Percentiles rank a stretch among this genome's conserved stretches.
These are phyloP conservation scores for Spodoptera exigua DNA, from an alignment of 2,888 invertebrate species.

Conservation along the genomic window DNA sequence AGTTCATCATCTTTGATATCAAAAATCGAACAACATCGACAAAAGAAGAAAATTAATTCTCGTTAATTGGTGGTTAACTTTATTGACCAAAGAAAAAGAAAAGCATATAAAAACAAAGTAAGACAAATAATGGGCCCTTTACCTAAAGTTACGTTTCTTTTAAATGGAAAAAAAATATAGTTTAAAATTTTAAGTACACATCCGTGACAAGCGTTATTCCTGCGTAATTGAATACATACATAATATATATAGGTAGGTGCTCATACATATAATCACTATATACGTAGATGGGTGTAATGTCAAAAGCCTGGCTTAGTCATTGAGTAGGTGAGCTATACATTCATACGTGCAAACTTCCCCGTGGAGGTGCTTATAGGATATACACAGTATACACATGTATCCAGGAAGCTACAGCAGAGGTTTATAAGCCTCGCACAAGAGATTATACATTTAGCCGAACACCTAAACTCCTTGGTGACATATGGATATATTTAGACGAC, in stretches of 20 bases:
- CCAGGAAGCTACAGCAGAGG: constrained; percentile 15
- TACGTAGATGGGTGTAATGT: constrained; percentile 18
- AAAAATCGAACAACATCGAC: too few species aligned
- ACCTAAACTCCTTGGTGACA: constrained; percentile 7
- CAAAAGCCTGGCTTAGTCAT: constrained; percentile 27
- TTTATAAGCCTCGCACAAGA: constrained; percentile 20
- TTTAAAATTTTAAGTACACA: constrained; percentile 36
- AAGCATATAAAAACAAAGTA: background rate
- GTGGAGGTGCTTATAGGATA: background rate
- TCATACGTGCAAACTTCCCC: background rate
- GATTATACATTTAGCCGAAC: constrained; percentile 16
- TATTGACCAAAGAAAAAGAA: background rate
- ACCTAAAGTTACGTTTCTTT: constrained; percentile 19
- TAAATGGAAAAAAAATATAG: constrained; percentile 27
- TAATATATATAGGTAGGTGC: too few species aligned
- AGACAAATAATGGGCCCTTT: background rate
- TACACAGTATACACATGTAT: background rate
- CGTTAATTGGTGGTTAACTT: too few species aligned
- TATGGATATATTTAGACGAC: background rate
- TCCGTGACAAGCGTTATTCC: constrained; percentile 31
- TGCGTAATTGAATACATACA: constrained; percentile 39
- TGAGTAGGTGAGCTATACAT: constrained; percentile 9
- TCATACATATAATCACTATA: background rate
- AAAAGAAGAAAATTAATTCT: too few species aligned
- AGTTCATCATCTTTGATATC: too few species aligned